phyloP scores from a whole-genome alignment of 2,797 vertebrate genomes.

The Buceros bicornis region DNA sequence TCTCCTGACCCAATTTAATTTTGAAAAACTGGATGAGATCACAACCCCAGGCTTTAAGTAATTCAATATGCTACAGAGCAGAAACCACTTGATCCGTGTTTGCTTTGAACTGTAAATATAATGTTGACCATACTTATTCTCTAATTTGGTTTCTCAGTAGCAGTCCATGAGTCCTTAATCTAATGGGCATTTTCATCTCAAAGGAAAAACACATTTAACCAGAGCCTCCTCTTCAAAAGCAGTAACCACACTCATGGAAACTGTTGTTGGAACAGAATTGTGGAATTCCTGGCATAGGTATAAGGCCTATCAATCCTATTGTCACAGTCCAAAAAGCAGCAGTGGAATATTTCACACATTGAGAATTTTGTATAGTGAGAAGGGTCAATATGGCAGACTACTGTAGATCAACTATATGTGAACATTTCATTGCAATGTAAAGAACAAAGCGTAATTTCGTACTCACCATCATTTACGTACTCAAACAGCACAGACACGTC shows the following conservation, averaged over 20 bases:
- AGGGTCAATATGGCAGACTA: not conserved
- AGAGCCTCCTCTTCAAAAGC: not conserved
- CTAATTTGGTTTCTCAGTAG: not conserved
- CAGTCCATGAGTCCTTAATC: not conserved
- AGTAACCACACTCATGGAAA: not conserved
- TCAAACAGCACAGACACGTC: not conserved
- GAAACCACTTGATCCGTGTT: not conserved
- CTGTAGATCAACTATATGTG: not conserved
- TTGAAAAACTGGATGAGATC: conserved; percentile 3
- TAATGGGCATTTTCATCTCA: not conserved
- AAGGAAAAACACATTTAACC: not conserved
- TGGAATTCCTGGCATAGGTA: not conserved
- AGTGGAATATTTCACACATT: not conserved
- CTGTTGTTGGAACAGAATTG: not conserved
- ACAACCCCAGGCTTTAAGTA: conserved; percentile 23
- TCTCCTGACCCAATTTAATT: not conserved
- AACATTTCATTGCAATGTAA: not conserved
- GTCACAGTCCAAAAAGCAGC: not conserved
- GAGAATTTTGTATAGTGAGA: not conserved
- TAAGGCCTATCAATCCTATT: not conserved
- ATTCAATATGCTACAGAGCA: conserved; percentile 29
- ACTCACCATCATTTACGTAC: not conserved
- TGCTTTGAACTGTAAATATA: conserved; percentile 14
- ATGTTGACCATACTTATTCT: not conserved
- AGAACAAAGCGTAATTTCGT: not conserved